Percentiles rank a stretch among this genome's conserved stretches.
Conservation (phyloP, 2,888 invertebrate species). For the Eupithecia subfuscata region DNA sequence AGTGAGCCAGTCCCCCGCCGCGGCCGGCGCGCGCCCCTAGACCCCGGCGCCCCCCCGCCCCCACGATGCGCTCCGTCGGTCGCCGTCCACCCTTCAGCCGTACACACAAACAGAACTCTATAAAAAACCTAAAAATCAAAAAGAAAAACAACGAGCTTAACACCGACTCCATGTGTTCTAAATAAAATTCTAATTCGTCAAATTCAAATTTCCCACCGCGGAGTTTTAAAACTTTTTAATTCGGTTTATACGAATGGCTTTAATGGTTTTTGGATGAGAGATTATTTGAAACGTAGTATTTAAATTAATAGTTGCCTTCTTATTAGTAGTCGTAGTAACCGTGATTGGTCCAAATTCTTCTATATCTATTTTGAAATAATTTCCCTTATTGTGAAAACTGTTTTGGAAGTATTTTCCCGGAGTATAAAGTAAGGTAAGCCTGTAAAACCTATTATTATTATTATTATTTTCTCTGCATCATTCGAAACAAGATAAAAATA, state of each 20-base stretch:
- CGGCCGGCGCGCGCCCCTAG: background rate
- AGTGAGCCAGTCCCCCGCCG: background rate
- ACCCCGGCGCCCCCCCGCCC: background rate
- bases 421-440: slow-evolving; percentile 56
- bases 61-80: slow-evolving; percentile 67
- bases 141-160: slow-evolving; percentile 76
- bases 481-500: background rate
- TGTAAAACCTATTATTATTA: slow-evolving; percentile 21
- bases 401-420: slow-evolving; percentile 54
- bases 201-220: slow-evolving; percentile 39
- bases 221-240: slow-evolving; percentile 42
- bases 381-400: slow-evolving; percentile 48
- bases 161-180: slow-evolving; percentile 64
- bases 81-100: slow-evolving; percentile 62
- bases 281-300: slow-evolving; percentile 49
- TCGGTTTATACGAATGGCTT: slow-evolving; percentile 51
- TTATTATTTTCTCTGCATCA: background rate
- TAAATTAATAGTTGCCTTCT: slow-evolving; percentile 76
- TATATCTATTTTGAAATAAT: slow-evolving; percentile 54
- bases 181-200: slow-evolving; percentile 42
- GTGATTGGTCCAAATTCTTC: slow-evolving; percentile 74
- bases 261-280: slow-evolving; percentile 50
- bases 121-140: slow-evolving; percentile 67
- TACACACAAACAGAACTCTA: slow-evolving; percentile 51
- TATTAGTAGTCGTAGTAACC: slow-evolving; percentile 62